These are phyloP conservation scores for Trigoniulus corallinus DNA, from an alignment of 1,140 invertebrate species.

Conservation along the genomic window DNA sequence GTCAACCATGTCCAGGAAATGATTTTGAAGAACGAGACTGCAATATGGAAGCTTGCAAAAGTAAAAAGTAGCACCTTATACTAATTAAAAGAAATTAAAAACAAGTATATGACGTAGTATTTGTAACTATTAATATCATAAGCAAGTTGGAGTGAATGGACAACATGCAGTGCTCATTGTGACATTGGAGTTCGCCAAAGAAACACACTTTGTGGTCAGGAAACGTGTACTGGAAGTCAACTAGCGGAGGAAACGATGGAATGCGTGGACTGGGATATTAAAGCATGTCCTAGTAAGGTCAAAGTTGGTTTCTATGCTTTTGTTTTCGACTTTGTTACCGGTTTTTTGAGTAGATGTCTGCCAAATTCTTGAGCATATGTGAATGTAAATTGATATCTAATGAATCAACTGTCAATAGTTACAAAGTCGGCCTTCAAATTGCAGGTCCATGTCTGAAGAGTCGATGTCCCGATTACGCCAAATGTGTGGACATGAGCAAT, in stretches of 20 bases:
- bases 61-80: conserved; percentile 1
- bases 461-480: neutral
- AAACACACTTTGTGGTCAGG: neutral
- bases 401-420: too few relatives aligned
- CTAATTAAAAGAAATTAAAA: neutral
- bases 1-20: conserved; percentile 17
- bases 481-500: neutral
- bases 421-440: neutral
- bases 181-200: neutral
- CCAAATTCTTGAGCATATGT: too few relatives aligned
- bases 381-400: too few relatives aligned
- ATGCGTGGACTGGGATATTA: neutral
- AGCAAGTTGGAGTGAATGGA: neutral
- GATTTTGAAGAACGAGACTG: conserved; percentile 12
- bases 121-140: conserved; percentile 8
- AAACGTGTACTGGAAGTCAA: neutral
- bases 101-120: too few relatives aligned
- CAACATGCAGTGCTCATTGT: neutral
- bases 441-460: neutral
- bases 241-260: neutral
- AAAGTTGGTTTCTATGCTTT: neutral
- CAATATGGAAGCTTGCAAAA: conserved; percentile 11
- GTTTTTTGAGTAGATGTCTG: too few relatives aligned
- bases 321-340: neutral
- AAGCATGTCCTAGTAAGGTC: neutral